Evolutionary conservation across 92 coral and sea anemone genomes (phyloP).

Genomic region (Muricea muricata): DNA sequence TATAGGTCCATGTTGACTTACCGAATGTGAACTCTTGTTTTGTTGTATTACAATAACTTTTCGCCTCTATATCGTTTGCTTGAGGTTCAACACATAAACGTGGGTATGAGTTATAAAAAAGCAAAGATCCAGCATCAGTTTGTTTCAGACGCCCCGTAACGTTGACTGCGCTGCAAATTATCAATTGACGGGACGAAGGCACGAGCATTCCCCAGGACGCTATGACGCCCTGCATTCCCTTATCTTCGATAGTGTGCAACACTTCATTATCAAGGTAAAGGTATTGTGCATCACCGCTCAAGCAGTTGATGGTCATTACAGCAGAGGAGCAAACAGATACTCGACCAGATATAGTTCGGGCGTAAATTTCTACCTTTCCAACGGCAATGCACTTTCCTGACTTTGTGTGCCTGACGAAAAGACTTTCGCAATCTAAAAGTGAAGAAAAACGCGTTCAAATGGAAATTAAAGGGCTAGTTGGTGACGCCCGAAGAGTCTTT

Average conservation of each 20-base stretch:
- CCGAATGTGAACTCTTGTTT: background rate
- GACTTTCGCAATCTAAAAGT: background rate
- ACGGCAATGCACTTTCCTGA: slow-evolving; percentile 1
- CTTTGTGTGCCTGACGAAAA: background rate
- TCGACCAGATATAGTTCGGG: background rate
- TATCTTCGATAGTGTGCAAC: background rate
- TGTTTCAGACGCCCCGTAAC: background rate
- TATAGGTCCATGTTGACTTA: too few relatives aligned
- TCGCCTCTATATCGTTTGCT: background rate
- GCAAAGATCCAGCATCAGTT: background rate
- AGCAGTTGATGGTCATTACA: background rate
- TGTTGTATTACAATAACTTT: background rate
- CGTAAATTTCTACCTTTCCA: background rate
- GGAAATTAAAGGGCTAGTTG: too few relatives aligned
- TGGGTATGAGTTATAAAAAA: background rate
- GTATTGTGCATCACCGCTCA: background rate
- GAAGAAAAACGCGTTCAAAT: too few relatives aligned
- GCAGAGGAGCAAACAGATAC: too few relatives aligned
- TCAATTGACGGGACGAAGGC: background rate
- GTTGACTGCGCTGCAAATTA: background rate
- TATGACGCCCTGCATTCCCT: background rate
- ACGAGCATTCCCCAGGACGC: too few relatives aligned
- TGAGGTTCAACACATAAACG: background rate
- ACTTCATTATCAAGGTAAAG: background rate
- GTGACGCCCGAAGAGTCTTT: too few relatives aligned